A percentile compares a stretch with the other conserved stretches of the same genome.
phyloP scores from a whole-genome alignment of 2,888 invertebrate genomes.

The Hirtodrosophila confusa region DNA sequence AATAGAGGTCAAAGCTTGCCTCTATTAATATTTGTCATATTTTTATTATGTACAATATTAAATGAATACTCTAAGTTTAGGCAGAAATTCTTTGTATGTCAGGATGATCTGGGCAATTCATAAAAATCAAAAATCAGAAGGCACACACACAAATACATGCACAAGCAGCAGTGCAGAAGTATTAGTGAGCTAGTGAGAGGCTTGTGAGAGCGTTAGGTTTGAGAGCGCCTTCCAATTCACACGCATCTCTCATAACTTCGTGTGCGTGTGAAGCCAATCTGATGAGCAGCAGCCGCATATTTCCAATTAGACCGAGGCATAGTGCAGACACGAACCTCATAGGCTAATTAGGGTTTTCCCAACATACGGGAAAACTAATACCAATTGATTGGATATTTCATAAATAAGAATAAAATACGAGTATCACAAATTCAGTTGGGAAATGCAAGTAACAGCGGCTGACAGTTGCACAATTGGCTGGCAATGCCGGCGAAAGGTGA shows the following conservation, averaged over 20 bases:
- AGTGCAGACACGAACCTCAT: slow-evolving; percentile 22
- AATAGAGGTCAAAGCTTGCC: too few species aligned
- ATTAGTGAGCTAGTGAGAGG: too few species aligned
- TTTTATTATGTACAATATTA: too few species aligned
- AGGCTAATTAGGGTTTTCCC: slow-evolving; percentile 46
- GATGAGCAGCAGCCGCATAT: neutral
- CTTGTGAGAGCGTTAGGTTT: too few species aligned
- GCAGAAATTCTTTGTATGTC: too few species aligned
- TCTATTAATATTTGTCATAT: too few species aligned
- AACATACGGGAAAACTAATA: slow-evolving; percentile 14
- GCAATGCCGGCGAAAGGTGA: slow-evolving; percentile 69
- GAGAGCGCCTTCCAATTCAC: neutral
- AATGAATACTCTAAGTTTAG: too few species aligned
- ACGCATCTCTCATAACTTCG: neutral
- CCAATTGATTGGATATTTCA: slow-evolving; percentile 43
- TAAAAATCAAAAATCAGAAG: too few species aligned
- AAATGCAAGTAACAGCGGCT: slow-evolving; percentile 14
- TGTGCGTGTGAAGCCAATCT: neutral
- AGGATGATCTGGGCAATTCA: too few species aligned
- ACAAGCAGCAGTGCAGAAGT: neutral
- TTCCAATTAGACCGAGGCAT: slow-evolving; percentile 25
- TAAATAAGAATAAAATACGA: slow-evolving; percentile 31
- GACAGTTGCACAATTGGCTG: slow-evolving; percentile 32
- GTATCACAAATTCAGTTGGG: slow-evolving; percentile 47
- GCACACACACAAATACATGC: slow-evolving; percentile 18